phyloP scores from a whole-genome alignment of 1,140 invertebrate species.

The Panonychus citri region DNA sequence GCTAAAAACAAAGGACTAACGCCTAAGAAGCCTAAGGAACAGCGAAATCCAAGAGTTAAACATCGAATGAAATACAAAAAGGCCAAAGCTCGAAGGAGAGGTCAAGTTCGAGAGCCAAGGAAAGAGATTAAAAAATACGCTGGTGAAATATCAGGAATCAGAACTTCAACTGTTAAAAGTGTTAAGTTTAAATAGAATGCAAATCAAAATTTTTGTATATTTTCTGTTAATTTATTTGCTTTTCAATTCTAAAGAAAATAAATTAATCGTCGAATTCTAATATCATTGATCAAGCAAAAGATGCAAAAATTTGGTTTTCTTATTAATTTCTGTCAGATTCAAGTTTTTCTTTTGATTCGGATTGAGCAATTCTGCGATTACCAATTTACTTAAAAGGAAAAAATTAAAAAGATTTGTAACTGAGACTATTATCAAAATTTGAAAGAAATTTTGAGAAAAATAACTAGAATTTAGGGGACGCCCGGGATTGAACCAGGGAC shows the following conservation, averaged over 20 bases:
- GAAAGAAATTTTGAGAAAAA: background rate
- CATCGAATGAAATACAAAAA: constrained; percentile 72
- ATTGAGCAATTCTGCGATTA: too few relatives aligned
- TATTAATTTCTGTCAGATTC: too few relatives aligned
- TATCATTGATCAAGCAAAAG: too few relatives aligned
- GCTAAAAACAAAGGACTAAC: constrained; percentile 83
- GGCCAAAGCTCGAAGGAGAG: constrained; percentile 65
- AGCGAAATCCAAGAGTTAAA: constrained; percentile 76
- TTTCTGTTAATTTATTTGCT: too few relatives aligned
- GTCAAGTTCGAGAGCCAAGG: constrained; percentile 49
- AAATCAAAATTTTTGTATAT: too few relatives aligned
- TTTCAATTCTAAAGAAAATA: too few relatives aligned
- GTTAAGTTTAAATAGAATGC: constrained; percentile 45
- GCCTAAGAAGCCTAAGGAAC: constrained; percentile 63
- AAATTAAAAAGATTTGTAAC: too few relatives aligned
- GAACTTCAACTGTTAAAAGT: constrained; percentile 55
- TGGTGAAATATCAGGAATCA: constrained; percentile 77
- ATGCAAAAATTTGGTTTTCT: too few relatives aligned
- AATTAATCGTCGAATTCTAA: too few relatives aligned
- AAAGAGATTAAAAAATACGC: constrained; percentile 52
- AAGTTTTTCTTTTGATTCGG: too few relatives aligned
- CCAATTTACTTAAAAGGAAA: too few relatives aligned
- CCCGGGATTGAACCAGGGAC: constrained; percentile 7
- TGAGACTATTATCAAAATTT: too few relatives aligned
- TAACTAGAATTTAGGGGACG: constrained; percentile 3